phyloP scores from a whole-genome alignment of 2,888 invertebrate species.

The Brenthis ino region DNA sequence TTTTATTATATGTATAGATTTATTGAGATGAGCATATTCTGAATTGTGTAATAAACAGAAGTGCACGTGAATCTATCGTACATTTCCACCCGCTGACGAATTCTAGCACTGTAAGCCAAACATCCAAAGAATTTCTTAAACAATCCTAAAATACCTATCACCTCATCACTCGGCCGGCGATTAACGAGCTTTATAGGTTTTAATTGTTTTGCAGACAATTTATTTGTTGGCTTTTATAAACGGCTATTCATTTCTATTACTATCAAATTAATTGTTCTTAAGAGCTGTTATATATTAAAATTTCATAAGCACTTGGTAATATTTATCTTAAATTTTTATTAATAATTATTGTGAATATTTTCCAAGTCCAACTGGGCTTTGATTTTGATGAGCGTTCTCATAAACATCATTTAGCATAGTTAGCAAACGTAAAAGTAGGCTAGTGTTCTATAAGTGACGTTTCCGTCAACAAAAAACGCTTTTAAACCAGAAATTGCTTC shows the following conservation, averaged over 20 bases:
- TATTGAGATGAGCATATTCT: neutral
- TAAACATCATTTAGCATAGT: slow-evolving; percentile 26
- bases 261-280: neutral
- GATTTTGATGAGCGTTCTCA: slow-evolving; percentile 19
- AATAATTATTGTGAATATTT: no score
- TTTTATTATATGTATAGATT: no score
- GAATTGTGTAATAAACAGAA: slow-evolving; percentile 2
- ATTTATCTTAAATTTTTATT: no score
- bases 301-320: slow-evolving; percentile 9
- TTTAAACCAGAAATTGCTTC: slow-evolving; percentile 38
- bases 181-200: slow-evolving; percentile 26
- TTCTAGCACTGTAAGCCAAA: slow-evolving; percentile 18
- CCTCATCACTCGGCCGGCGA: slow-evolving; percentile 21
- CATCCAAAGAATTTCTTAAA: slow-evolving; percentile 27
- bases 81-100: slow-evolving; percentile 19
- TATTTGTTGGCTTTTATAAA: slow-evolving; percentile 14
- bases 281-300: neutral
- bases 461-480: slow-evolving; percentile 55
- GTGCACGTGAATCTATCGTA: slow-evolving; percentile 1
- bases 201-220: slow-evolving; percentile 24
- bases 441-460: slow-evolving; percentile 50
- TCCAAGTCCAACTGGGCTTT: no score
- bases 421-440: slow-evolving; percentile 38
- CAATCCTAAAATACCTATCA: slow-evolving; percentile 35
- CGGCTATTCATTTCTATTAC: slow-evolving; percentile 7